Percentiles rank a stretch among this genome's conserved stretches.
Evolutionary conservation across 2,797 vertebrate species (phyloP).

Genomic region (Onychomys leucogaster): DNA sequence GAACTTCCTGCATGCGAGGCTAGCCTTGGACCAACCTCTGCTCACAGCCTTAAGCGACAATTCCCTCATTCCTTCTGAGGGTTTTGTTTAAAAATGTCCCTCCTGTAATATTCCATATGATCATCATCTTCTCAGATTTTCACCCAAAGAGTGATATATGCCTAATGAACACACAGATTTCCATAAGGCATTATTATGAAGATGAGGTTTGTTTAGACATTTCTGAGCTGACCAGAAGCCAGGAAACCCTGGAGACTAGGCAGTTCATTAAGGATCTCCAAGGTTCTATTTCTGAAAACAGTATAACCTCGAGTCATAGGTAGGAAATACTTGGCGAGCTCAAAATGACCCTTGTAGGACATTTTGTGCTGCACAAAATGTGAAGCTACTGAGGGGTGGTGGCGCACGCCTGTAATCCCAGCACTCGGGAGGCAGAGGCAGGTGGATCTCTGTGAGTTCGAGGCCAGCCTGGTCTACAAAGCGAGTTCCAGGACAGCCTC

Average conservation of each 20-base stretch:
- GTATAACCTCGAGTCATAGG: slow-evolving; percentile 10
- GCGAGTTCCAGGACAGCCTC: too few relatives aligned
- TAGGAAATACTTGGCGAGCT: neutral
- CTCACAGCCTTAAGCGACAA: neutral
- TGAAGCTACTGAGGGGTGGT: too few relatives aligned
- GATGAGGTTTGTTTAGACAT: slow-evolving; percentile 24
- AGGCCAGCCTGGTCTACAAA: too few relatives aligned
- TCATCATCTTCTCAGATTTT: slow-evolving; percentile 31
- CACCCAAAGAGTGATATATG: neutral
- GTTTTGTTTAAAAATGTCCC: slow-evolving; percentile 16
- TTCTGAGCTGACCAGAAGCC: neutral
- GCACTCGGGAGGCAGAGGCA: too few relatives aligned
- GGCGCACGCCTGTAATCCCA: too few relatives aligned
- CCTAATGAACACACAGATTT: neutral
- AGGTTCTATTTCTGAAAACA: slow-evolving; percentile 56
- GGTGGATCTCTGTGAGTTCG: too few relatives aligned
- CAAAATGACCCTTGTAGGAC: neutral
- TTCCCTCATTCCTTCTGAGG: slow-evolving; percentile 38
- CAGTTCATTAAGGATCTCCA: slow-evolving; percentile 1
- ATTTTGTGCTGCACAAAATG: slow-evolving; percentile 38
- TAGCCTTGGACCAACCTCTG: neutral
- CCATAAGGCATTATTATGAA: neutral
- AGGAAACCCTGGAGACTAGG: slow-evolving; percentile 29
- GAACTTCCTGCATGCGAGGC: neutral
- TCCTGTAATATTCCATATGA: neutral